Evolutionary conservation across 1,140 invertebrate genomes (phyloP), one percentile per base, ranked within the genome.

Genomic region (Neuroterus valhalla): DNA sequence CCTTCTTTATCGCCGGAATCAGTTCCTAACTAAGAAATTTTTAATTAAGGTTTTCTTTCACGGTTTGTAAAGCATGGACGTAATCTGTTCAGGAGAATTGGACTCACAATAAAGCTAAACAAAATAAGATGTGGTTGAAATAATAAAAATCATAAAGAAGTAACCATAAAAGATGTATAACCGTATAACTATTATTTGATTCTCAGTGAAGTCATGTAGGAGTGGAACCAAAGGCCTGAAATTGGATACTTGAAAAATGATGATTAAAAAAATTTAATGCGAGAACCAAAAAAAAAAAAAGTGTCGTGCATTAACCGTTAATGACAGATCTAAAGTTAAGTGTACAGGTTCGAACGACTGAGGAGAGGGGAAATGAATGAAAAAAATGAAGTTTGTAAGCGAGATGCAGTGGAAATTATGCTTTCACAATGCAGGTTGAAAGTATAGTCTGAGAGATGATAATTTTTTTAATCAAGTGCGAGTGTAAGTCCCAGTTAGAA

Each of bases 351-450:
- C 26, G 26, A n/a, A 31, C 5, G n/a, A 38, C n/a, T 62, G 2
- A n/a, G 14, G 14, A 55, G 52, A 55, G 21, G 26, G 14, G 21
- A 55, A 55, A 62, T 26, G n/a, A 62, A 62, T 62, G 55, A 62
- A 62, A 62, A 62, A 55, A 62, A 15, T n/a, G 5, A 38, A 31
- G 15, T 62, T 26, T 62, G 26, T 15, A 62, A 62, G 55, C 14
- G 21, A 62, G 26, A 62, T 62, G 19, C 19, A 21, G 48, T 50
- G 21, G 26, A 6, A 14, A 62, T 15, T 3, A 55, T 31, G 31
- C 6, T 26, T 23, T 62, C 55, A 62, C 55, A 23, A 62, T 62
- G 55, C 55, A 62, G 55, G n/a, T 62, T 23, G 55, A 62, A n/a
- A n/a, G n/a, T n/a, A n/a, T n/a, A n/a, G n/a, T n/a, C n/a, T n/a